Conservation (phyloP, 2,888 invertebrate genomes). For the Clepsis dumicolana region DNA sequence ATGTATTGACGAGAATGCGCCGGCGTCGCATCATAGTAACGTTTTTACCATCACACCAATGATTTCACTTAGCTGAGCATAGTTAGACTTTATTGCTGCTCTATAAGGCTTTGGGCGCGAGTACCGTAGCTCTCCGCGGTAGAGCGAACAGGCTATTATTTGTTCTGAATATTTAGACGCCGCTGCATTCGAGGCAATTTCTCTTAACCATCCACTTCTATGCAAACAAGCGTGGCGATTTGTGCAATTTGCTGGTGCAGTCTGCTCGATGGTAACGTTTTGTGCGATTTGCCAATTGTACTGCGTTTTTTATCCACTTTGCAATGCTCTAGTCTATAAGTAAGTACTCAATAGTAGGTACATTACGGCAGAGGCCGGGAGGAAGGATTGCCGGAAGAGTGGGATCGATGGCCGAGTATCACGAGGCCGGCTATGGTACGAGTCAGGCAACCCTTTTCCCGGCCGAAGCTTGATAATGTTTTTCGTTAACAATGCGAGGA, state of each 20-base stretch:
- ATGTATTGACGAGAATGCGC: conserved; percentile 37
- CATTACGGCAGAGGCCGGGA: no score
- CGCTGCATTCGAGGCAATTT: conserved; percentile 61
- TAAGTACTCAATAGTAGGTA: neutral
- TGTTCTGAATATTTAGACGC: conserved; percentile 69
- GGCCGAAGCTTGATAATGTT: no score
- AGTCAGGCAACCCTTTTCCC: no score
- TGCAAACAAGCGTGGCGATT: conserved; percentile 37
- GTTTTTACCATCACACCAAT: neutral
- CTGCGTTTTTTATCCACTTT: neutral
- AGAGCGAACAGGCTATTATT: conserved; percentile 72
- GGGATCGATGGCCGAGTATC: no score
- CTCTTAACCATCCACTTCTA: conserved; percentile 63
- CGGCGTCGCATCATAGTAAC: conserved; percentile 4
- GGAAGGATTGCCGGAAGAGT: no score
- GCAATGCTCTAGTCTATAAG: no score
- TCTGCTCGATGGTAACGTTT: neutral
- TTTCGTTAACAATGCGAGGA: no score
- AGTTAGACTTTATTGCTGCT: conserved; percentile 56
- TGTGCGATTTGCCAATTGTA: neutral
- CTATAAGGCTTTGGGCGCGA: conserved; percentile 19
- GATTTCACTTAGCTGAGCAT: neutral
- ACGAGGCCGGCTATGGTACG: no score
- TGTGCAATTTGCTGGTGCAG: conserved; percentile 25
- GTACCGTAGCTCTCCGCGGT: conserved; percentile 61